Percentiles rank a stretch among this genome's conserved stretches.
Conservation (phyloP, 2,888 invertebrate species). For the Drosophila subsilvestris region DNA sequence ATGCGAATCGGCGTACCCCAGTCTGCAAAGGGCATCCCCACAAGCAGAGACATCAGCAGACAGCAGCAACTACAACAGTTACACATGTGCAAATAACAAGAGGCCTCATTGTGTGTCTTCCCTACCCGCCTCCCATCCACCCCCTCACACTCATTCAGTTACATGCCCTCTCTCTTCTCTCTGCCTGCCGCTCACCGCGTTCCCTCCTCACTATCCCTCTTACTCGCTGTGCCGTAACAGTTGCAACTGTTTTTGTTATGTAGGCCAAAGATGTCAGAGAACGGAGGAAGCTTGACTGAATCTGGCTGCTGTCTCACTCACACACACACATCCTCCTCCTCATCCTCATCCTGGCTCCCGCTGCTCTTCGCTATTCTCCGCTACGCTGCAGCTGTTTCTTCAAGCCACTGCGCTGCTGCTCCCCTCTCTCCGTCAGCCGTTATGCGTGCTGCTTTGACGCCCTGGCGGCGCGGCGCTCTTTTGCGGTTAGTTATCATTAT, state of each 20-base stretch:
- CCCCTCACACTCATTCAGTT: neutral
- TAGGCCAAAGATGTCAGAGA: constrained; percentile 71
- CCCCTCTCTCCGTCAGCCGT: neutral
- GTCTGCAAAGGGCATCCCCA: neutral
- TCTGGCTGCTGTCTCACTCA: constrained; percentile 46
- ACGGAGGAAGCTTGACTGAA: constrained; percentile 49
- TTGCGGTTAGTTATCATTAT: constrained; percentile 73
- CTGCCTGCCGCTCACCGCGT: neutral
- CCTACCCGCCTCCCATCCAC: constrained; percentile 4
- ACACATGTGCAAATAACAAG: constrained; percentile 63
- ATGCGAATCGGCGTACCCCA: neutral
- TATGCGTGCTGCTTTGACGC: constrained; percentile 37
- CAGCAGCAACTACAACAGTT: constrained; percentile 25
- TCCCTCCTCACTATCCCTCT: constrained; percentile 12
- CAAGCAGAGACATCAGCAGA: constrained; percentile 6
- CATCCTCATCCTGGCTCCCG: neutral
- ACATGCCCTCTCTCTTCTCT: constrained; percentile 6
- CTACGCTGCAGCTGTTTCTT: neutral
- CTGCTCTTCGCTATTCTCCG: neutral
- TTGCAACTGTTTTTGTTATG: constrained; percentile 75
- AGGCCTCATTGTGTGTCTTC: constrained; percentile 43
- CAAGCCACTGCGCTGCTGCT: constrained; percentile 8
- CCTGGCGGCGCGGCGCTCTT: constrained; percentile 54
- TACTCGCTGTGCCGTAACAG: constrained; percentile 25
- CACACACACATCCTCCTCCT: constrained; percentile 32